Percentiles rank a stretch among this genome's conserved stretches.
These are phyloP conservation scores for Aspidoscelis tigris DNA, from an alignment of 2,113 vertebrate species.

Conservation along the genomic window DNA sequence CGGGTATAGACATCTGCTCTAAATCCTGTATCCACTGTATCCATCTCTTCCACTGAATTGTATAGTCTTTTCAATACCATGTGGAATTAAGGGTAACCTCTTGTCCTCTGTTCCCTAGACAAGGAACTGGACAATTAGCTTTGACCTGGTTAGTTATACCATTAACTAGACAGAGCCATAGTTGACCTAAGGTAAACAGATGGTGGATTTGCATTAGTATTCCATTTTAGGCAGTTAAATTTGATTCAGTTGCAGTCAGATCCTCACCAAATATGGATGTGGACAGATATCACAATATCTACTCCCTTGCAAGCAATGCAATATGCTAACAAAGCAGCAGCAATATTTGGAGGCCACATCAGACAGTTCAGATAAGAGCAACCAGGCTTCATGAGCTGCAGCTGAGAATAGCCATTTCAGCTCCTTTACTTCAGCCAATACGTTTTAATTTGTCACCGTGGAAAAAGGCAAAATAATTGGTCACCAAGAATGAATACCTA, in stretches of 20 bases:
- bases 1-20: conserved; percentile 51
- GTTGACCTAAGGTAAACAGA: conserved; percentile 15
- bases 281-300: not conserved
- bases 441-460: not conserved
- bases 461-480: not conserved
- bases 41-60: not conserved
- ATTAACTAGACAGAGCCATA: conserved; percentile 20
- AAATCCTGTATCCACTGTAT: conserved; percentile 47
- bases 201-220: conserved; percentile 32
- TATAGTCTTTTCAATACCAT: conserved; percentile 33
- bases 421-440: not conserved
- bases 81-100: conserved; percentile 27
- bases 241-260: not conserved
- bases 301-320: not conserved
- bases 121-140: conserved; percentile 30
- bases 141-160: conserved; percentile 22
- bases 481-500: not conserved
- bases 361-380: no score
- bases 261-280: not conserved
- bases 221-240: not conserved
- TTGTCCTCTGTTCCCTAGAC: conserved; percentile 20
- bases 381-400: no score
- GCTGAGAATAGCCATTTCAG: not conserved
- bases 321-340: not conserved
- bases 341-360: not conserved